Evolutionary conservation across 1,140 invertebrate species (phyloP), one percentile per base, ranked within the genome.

Genomic region (Brachionus paranguensis): DNA sequence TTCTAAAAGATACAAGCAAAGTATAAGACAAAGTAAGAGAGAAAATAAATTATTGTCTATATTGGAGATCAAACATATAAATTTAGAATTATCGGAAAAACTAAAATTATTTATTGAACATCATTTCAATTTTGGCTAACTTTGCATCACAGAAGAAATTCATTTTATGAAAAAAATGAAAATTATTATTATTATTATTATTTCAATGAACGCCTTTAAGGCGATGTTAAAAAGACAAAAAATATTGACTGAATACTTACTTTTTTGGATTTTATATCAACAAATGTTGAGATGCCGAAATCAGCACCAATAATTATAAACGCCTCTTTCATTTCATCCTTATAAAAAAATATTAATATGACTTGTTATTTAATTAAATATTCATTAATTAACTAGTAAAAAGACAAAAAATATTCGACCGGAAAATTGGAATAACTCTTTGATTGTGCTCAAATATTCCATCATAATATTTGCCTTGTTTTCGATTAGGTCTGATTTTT

Each of bases 261-360:
- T 11, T 41, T 64, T 64, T 81, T 81, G 8, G 17, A 8, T 29
- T 81, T 60, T 4, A 81, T 43, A 29, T 81, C 78, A 14, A 81
- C 33, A 81, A 81, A 81, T 27, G 78, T 45, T 45, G 78, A 14
- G 33, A 81, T 81, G 14, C 78, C 78, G 14, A 64, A 81, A 43
- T 60, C 53, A 20, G 53, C 29, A 10, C 78, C 78, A 81, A 81
- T 64, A 12, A 81, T 81, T 45, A 81, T 81, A 81, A 81, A 81
- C 8, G 64, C 78, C 20, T 81, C 78, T 64, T 81, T 81, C 64
- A 64, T 68, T 68, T 81, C 7, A 81, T 81, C 78, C 78, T 64
- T 47, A 41, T 41, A 55, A n/a, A 8, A 20, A 64, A 17, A 50
- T 79, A 24, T 24, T 50, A 53, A 53, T 79, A 53, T 79, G 7